Conservation (phyloP, 2,888 invertebrate species). For the Physocephala rufipes region DNA sequence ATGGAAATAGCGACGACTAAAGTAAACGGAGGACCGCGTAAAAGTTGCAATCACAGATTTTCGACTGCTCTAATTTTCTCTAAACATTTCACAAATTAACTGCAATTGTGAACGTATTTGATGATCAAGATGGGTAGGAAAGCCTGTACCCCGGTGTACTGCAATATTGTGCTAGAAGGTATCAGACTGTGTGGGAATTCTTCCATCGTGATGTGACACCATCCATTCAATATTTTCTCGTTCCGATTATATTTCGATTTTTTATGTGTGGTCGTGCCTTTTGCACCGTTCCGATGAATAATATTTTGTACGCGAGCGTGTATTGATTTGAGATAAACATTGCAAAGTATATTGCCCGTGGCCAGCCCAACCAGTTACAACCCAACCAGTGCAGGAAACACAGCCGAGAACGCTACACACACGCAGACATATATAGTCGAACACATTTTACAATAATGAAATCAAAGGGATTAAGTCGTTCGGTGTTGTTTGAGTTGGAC, state of each 20-base stretch:
- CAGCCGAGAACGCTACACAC: no score
- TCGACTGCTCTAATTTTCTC: slow-evolving; percentile 10
- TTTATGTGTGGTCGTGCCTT: background rate
- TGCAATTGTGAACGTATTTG: background rate
- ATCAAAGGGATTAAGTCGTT: no score
- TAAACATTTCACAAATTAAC: slow-evolving; percentile 11
- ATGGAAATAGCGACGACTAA: slow-evolving; percentile 43
- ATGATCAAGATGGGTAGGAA: background rate
- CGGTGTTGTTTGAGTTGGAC: no score
- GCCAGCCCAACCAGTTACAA: background rate
- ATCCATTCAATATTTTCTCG: no score
- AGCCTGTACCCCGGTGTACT: no score
- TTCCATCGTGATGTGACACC: no score
- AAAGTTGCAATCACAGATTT: slow-evolving; percentile 16
- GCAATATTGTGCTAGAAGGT: no score
- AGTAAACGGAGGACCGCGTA: background rate
- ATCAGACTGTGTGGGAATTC: no score
- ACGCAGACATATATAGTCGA: no score
- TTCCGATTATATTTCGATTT: background rate
- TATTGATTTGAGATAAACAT: background rate
- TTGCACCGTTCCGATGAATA: background rate
- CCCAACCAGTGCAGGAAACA: background rate
- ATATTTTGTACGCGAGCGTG: background rate
- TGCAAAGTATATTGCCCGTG: background rate
- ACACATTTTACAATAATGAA: no score